These are phyloP conservation scores for Timema podura DNA, from an alignment of 2,888 invertebrate species.

Conservation along the genomic window DNA sequence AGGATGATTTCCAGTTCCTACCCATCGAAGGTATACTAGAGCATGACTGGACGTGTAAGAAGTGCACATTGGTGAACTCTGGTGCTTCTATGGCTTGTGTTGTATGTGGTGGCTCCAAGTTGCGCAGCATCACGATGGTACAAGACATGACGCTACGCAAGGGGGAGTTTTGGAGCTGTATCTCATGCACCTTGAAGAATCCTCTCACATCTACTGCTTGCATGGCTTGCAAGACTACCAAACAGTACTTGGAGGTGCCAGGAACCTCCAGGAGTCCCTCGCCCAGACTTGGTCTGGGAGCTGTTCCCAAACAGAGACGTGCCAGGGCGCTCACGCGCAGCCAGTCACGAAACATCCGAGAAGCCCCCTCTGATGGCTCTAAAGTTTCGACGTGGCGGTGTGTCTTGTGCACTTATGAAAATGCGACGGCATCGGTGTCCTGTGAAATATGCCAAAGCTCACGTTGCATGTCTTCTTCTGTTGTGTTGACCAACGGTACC, in stretches of 20 bases:
- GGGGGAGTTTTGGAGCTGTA: slow-evolving; percentile 75
- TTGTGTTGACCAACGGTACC: slow-evolving; percentile 26
- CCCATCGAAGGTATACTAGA: slow-evolving; percentile 34
- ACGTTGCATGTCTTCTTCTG: slow-evolving; percentile 42
- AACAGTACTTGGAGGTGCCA: slow-evolving; percentile 34
- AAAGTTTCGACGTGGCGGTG: slow-evolving; percentile 64
- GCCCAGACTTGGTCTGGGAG: slow-evolving; percentile 35
- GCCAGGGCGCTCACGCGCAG: not conserved
- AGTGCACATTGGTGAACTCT: slow-evolving; percentile 83
- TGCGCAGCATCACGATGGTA: slow-evolving; percentile 60
- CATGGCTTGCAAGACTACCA: slow-evolving; percentile 69
- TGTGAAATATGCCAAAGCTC: slow-evolving; percentile 76
- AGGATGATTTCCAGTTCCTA: slow-evolving; percentile 63
- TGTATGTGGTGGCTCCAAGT: slow-evolving; percentile 81
- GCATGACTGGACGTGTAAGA: slow-evolving; percentile 75
- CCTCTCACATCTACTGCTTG: slow-evolving; percentile 63
- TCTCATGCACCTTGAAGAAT: slow-evolving; percentile 77
- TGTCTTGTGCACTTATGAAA: slow-evolving; percentile 75
- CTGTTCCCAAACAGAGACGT: slow-evolving; percentile 31
- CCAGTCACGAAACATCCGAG: not conserved
- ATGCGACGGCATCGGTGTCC: slow-evolving; percentile 53
- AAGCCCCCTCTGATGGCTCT: not conserved
- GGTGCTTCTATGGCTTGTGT: slow-evolving; percentile 68
- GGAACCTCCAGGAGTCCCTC: slow-evolving; percentile 45
- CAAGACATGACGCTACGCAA: slow-evolving; percentile 66